Conservation (phyloP, 2,888 invertebrate genomes). For the Eristalis pertinax region DNA sequence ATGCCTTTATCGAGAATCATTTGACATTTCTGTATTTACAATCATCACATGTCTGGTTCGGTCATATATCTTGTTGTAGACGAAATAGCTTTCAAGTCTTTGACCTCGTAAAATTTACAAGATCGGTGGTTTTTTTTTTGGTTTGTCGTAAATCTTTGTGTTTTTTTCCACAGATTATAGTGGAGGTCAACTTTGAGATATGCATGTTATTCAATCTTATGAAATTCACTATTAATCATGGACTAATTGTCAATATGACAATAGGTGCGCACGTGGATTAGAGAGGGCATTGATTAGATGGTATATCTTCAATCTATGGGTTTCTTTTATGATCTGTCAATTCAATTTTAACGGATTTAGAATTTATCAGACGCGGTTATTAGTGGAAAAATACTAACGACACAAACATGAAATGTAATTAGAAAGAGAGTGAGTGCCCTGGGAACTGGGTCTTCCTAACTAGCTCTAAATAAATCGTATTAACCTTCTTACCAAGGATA, state of each 20-base stretch:
- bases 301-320: neutral
- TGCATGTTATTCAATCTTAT: neutral
- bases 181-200: neutral
- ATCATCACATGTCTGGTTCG: too few relatives aligned
- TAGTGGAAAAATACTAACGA: too few relatives aligned
- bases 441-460: too few relatives aligned
- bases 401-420: too few relatives aligned
- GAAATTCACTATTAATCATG: slow-evolving; percentile 7
- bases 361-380: neutral
- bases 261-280: neutral
- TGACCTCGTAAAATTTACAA: neutral
- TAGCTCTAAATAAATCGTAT: too few relatives aligned
- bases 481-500: too few relatives aligned
- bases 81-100: neutral
- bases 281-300: neutral
- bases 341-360: neutral
- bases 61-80: neutral
- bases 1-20: neutral
- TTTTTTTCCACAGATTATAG: neutral
- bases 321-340: neutral
- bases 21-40: neutral
- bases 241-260: slow-evolving; percentile 5
- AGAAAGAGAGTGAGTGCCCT: too few relatives aligned
- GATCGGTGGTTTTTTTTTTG: neutral
- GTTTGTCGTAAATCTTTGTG: neutral